Evolutionary conservation across 2,888 invertebrate species (phyloP).

Genomic region (Nephrocerus scutellatus): DNA sequence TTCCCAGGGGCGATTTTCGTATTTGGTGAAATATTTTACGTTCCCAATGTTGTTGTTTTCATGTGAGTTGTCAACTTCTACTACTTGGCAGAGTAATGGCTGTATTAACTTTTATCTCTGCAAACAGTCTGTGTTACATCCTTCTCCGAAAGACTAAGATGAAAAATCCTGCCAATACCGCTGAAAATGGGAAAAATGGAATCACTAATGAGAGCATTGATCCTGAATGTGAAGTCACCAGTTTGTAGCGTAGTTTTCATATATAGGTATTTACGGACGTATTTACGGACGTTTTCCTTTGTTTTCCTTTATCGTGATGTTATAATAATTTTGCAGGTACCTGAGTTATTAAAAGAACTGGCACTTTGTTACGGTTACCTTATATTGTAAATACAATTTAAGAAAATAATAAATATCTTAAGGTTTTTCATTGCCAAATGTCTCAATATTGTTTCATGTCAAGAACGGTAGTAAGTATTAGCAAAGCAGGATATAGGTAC

Average conservation of each 20-base stretch:
- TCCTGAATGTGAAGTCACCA: slow-evolving; percentile 33
- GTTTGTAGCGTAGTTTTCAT: slow-evolving; percentile 25
- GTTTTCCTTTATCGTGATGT: too few relatives aligned
- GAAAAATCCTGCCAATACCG: slow-evolving; percentile 18
- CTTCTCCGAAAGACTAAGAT: slow-evolving; percentile 29
- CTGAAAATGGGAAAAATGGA: slow-evolving; percentile 13
- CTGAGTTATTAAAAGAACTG: too few relatives aligned
- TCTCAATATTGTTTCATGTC: too few relatives aligned
- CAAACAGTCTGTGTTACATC: slow-evolving; percentile 29
- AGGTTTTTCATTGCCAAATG: too few relatives aligned
- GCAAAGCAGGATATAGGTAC: too few relatives aligned
- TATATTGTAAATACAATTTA: too few relatives aligned
- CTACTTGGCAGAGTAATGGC: background rate
- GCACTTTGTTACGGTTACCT: too few relatives aligned
- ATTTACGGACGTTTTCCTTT: too few relatives aligned
- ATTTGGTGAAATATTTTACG: slow-evolving; percentile 42
- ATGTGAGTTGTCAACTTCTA: slow-evolving; percentile 30
- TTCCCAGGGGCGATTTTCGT: slow-evolving; percentile 46
- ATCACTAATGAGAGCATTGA: slow-evolving; percentile 24
- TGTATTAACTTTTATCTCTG: background rate
- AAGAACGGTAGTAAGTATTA: too few relatives aligned
- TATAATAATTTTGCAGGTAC: too few relatives aligned
- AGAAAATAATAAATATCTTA: too few relatives aligned
- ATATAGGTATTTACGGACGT: too few relatives aligned
- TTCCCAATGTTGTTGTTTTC: slow-evolving; percentile 45